Conservation (phyloP, 2,797 vertebrate genomes). For the Momotus momota region DNA sequence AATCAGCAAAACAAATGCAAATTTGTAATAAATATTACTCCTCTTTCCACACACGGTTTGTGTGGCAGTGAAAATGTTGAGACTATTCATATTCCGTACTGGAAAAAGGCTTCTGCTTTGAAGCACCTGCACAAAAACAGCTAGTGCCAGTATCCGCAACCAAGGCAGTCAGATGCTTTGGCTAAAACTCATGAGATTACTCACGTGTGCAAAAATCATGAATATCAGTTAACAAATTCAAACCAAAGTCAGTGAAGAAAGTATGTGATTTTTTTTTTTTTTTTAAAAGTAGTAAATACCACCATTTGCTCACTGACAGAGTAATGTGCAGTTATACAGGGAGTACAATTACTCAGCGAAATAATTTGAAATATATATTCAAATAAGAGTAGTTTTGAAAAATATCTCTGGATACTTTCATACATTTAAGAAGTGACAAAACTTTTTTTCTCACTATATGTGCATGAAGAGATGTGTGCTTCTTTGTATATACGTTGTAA, state of each 20-base stretch:
- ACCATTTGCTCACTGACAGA: neutral
- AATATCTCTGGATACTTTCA: slow-evolving; percentile 4
- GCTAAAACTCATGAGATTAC: neutral
- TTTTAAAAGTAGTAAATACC: neutral
- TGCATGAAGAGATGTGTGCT: slow-evolving; percentile 3
- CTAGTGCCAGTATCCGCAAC: neutral
- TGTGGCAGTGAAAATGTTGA: slow-evolving; percentile 6
- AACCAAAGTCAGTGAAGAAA: neutral
- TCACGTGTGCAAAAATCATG: neutral
- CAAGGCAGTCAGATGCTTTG: neutral
- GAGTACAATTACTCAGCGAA: neutral
- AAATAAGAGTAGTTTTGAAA: neutral
- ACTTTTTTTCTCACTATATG: neutral
- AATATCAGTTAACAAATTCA: neutral
- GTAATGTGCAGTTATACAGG: neutral
- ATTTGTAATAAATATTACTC: slow-evolving; percentile 4
- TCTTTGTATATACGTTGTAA: slow-evolving; percentile 59
- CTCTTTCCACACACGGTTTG: neutral
- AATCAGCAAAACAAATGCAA: slow-evolving; percentile 40
- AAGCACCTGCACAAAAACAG: neutral
- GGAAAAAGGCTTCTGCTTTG: neutral
- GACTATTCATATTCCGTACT: neutral
- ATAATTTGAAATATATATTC: neutral
- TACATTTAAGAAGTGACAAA: slow-evolving; percentile 24
- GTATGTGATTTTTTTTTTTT: neutral